A percentile compares a stretch with the other conserved stretches of the same genome.
These are phyloP conservation scores for Salvelinus namaycush DNA, from an alignment of 2,113 vertebrate genomes.

Conservation along the genomic window DNA sequence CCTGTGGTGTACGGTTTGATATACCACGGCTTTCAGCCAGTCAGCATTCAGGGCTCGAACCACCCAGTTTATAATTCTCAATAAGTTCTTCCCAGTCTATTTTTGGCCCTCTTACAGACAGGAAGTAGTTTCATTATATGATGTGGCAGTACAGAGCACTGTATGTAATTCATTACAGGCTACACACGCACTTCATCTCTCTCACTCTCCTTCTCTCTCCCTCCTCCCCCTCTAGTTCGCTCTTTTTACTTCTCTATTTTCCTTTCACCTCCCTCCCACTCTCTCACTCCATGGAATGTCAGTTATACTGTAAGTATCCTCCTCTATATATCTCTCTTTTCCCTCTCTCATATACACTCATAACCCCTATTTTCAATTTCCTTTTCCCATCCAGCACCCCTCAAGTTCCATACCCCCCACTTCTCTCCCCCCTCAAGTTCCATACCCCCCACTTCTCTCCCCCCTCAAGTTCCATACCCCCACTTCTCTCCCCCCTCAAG, in stretches of 20 bases:
- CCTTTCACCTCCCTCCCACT: neutral
- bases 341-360: neutral
- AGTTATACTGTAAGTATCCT: neutral
- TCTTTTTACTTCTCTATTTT: neutral
- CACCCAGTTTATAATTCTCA: neutral
- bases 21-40: no score
- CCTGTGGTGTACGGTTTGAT: no score
- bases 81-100: slow-evolving; percentile 36
- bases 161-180: neutral
- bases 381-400: neutral
- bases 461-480: no score
- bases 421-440: neutral
- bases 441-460: no score
- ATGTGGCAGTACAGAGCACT: neutral
- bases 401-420: neutral
- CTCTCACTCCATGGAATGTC: neutral
- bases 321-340: neutral
- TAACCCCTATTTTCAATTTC: neutral
- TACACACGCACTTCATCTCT: neutral
- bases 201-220: neutral
- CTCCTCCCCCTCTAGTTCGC: neutral
- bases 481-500: no score
- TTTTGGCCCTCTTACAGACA: slow-evolving; percentile 36
- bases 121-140: neutral
- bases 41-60: no score